Base-by-base conservation (phyloP, 1,140 invertebrate genomes). In the Papilio machaon region DNA sequence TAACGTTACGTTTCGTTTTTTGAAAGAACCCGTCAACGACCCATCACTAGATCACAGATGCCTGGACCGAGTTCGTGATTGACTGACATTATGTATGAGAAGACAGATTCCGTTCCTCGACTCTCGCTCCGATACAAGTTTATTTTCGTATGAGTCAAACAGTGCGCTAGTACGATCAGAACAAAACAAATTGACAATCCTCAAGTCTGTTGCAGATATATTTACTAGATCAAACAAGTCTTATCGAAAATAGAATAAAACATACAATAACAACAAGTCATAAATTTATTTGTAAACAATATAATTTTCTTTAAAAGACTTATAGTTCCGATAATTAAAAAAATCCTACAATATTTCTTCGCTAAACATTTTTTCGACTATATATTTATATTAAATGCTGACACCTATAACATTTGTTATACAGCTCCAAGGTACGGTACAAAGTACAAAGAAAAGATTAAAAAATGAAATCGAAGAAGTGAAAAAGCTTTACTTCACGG, bases 141-240 rank as follows among this genome's bases (percentile, higher is more conserved):
- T 86, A 86, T 83, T 84, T 86, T 82, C 23, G 81, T 84, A 85
- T 79, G 78, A 82, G 70, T 83, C 83, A 84, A 86, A 86, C 84
- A 82, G 83, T 85, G 60, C 76, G 60, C 80, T 74, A 82, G 58
- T 80, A 77, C 81, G 84, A 86, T 86, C 82, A 81, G 83, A 86
- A 86, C 82, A 86, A 81, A 78, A 80, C 84, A 79, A 82, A 85
- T 81, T 78, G 83, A 82, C 82, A 86, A 85, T 86, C 82, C 81
- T 80, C 79, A 81, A 46, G 73, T 46, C 38, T 30, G 8, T 43
- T 46, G 70, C 13, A 23, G 60, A 64, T 35, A 64, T 64, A 64
- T 30, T 64, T 64, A 64, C 60, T 13, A 64, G 60, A 30, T 5
- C 2, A 30, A 5, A 64, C 60, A 17, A 64, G 60, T 64, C 19